These are phyloP conservation scores for Danio rerio DNA, from an alignment of 2,113 vertebrate genomes.

Conservation along the genomic window DNA sequence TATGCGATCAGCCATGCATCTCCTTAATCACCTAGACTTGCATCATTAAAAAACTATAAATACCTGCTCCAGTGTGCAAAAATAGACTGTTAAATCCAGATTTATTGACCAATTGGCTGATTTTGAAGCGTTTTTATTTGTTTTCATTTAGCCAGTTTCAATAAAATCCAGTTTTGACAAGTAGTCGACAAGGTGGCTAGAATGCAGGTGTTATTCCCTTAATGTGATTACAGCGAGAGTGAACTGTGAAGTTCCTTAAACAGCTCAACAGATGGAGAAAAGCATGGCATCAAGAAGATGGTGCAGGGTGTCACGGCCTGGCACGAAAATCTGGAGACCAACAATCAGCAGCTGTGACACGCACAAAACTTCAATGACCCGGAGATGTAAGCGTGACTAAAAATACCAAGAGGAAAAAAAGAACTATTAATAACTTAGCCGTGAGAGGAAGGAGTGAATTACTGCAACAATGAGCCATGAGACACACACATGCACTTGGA, in stretches of 20 bases:
- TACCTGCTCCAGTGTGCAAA: background rate
- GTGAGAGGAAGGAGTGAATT: conserved; percentile 74
- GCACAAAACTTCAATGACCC: conserved; percentile 70
- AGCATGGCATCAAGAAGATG: conserved; percentile 20
- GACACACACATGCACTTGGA: conserved; percentile 73
- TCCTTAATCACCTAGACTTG: background rate
- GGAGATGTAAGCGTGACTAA: conserved; percentile 73
- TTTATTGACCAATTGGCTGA: conserved; percentile 30
- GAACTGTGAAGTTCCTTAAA: conserved; percentile 39
- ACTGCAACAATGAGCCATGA: conserved; percentile 75
- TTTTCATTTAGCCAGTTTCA: conserved; percentile 66
- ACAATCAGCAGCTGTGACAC: conserved; percentile 54
- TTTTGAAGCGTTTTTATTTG: conserved; percentile 60
- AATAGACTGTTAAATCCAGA: conserved; percentile 26
- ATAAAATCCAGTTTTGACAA: conserved; percentile 63
- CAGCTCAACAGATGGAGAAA: conserved; percentile 39
- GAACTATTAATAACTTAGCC: conserved; percentile 76
- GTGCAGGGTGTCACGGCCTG: conserved; percentile 45
- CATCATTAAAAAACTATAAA: conserved; percentile 1
- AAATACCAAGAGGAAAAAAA: conserved; percentile 71
- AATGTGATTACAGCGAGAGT: conserved; percentile 41
- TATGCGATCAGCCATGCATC: conserved; percentile 1
- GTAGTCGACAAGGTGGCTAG: conserved; percentile 47
- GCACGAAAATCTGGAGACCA: conserved; percentile 14
- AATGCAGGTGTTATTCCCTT: conserved; percentile 37